A percentile compares a stretch with the other conserved stretches of the same genome.
Conservation (phyloP, 2,888 invertebrate species). For the Epinotia brunnichana region DNA sequence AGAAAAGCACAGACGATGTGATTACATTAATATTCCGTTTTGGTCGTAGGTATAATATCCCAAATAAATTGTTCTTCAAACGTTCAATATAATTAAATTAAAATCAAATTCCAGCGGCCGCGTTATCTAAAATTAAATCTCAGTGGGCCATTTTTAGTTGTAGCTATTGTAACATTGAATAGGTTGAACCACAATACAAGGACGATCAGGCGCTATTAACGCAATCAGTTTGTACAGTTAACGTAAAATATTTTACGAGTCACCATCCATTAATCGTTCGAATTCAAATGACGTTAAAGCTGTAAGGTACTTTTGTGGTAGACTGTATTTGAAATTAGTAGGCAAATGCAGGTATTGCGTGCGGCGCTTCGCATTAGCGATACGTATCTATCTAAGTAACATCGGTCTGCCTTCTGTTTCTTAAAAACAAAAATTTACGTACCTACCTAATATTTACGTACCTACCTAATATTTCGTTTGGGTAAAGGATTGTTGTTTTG, state of each 20-base stretch:
- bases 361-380: slow-evolving; percentile 54
- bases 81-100: slow-evolving; percentile 12
- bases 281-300: slow-evolving; percentile 4
- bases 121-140: slow-evolving; percentile 40
- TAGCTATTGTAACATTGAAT: slow-evolving; percentile 34
- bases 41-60: not conserved
- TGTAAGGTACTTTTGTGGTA: slow-evolving; percentile 7
- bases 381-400: slow-evolving; percentile 52
- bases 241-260: not conserved
- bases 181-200: slow-evolving; percentile 46
- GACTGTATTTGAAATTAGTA: slow-evolving; percentile 51
- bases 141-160: slow-evolving; percentile 23
- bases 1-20: too few species aligned
- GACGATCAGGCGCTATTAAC: slow-evolving; percentile 49
- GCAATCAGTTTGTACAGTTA: slow-evolving; percentile 29
- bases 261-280: not conserved
- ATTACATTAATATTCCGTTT: too few species aligned
- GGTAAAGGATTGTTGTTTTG: slow-evolving; percentile 25
- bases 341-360: slow-evolving; percentile 69
- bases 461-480: slow-evolving; percentile 7
- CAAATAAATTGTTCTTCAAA: not conserved
- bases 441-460: not conserved
- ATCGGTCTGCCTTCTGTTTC: slow-evolving; percentile 31
- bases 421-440: slow-evolving; percentile 28
- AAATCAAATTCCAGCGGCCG: not conserved